Percentiles rank a stretch among this genome's conserved stretches.
Evolutionary conservation across 2,888 invertebrate species (phyloP).

Genomic region (Malthinus seriepunctatus): DNA sequence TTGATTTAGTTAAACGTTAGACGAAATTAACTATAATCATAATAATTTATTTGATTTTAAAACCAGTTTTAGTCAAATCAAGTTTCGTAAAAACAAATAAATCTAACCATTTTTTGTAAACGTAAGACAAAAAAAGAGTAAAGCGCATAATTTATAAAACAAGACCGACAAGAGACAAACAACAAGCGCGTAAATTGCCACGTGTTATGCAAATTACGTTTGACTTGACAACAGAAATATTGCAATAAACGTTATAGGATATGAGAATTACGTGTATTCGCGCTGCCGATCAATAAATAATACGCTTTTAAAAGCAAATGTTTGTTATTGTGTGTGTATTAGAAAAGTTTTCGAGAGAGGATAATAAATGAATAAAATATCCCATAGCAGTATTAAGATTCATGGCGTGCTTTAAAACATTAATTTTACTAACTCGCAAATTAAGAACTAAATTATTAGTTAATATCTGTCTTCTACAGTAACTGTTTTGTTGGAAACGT

Average conservation of each 20-base stretch:
- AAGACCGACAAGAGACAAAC: slow-evolving; percentile 16
- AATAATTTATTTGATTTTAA: slow-evolving; percentile 16
- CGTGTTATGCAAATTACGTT: slow-evolving; percentile 27
- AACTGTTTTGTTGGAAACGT: no score
- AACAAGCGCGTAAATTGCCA: slow-evolving; percentile 26
- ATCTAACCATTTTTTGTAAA: slow-evolving; percentile 1
- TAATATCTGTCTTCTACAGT: no score
- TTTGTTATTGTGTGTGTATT: no score
- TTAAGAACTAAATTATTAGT: no score
- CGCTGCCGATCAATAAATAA: slow-evolving; percentile 24
- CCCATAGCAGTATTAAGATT: no score
- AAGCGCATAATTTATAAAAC: slow-evolving; percentile 17
- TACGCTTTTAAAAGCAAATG: not conserved
- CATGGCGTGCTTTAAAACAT: no score
- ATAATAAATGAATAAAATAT: no score
- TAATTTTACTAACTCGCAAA: no score
- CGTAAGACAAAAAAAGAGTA: no score
- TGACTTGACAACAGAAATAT: slow-evolving; percentile 16
- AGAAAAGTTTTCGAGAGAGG: no score
- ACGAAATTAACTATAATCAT: slow-evolving; percentile 16
- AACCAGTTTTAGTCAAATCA: slow-evolving; percentile 19
- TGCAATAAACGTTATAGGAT: slow-evolving; percentile 22
- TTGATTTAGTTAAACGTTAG: no score
- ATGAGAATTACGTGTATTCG: slow-evolving; percentile 24
- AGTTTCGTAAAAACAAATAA: slow-evolving; percentile 25